Base-by-base conservation (phyloP, 2,113 vertebrate species). In the Hippotragus niger region DNA sequence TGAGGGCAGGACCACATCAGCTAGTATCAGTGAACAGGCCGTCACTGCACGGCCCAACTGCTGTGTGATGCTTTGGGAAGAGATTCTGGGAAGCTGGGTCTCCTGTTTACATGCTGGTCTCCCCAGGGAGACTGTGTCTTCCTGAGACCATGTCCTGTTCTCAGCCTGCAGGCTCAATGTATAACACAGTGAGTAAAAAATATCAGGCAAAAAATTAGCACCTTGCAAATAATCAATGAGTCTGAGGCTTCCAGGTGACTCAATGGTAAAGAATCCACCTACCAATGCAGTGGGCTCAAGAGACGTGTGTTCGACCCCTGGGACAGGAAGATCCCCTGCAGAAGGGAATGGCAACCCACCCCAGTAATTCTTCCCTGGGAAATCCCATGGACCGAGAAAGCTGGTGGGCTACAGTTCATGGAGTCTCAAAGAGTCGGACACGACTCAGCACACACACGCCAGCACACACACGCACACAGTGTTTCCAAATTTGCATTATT, bases 151-250 rank as follows among this genome's bases (percentile, higher is more conserved):
- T 21, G 33, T n/a, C 27, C 15, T 40, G 0, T 3, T 19, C 31
- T 40, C n/a, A 71, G 8, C 2, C 29, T 21, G 11, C 6, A 50
- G 43, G 1, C 14, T 45, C 33, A 29, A 9, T 0, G 0, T 17
- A 2, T 0, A 1, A 13, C 8, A 19, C 15, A 31, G 67, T 5
- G 43, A 57, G 4, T 1, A 1, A 31, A 8, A 23, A 11, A 11
- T 1, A n/a, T 5, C 3, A 27, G 40, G 6, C 17, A 3, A 15
- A 45, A 31, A 14, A 14, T 5, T 16, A 21, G 1, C 15, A 23
- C 31, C 40, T 40, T 13, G 25, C 8, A 16, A 93, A 36, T 40
- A 85, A 64, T 15, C 7, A 21, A 7, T 21, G 23, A n/a, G 60
- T 88, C 84, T 53, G 36, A 62, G 23, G 40, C 23, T 76, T 40